Conservation (phyloP, 2,888 invertebrate genomes). For the Gastracanthus pulcherrimus region DNA sequence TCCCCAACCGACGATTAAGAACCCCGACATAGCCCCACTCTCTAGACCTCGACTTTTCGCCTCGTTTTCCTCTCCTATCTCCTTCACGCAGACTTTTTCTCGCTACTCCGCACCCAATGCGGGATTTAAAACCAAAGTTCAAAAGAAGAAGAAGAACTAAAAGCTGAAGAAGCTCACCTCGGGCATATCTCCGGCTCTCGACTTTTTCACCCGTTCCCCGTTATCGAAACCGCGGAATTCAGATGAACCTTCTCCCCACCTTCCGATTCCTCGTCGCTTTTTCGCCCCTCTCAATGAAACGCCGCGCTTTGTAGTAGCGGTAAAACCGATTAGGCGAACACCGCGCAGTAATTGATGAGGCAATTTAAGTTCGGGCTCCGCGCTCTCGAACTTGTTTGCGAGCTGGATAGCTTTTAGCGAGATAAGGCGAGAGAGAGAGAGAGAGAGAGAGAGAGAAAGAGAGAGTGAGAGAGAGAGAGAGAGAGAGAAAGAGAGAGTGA, state of each 20-base stretch:
- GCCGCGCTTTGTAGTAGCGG: background rate
- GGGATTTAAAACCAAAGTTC: constrained; percentile 51
- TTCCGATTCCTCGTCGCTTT: background rate
- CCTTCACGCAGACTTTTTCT: background rate
- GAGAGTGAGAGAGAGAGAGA: no score
- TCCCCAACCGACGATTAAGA: constrained; percentile 2
- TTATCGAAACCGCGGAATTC: constrained; percentile 28
- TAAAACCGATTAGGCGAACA: constrained; percentile 16
- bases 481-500: no score
- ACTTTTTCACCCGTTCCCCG: background rate
- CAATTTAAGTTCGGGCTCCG: constrained; percentile 46
- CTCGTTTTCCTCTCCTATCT: constrained; percentile 16
- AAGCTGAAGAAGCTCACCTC: background rate
- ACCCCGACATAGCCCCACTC: background rate
- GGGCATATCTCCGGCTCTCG: no score
- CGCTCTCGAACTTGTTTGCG: background rate
- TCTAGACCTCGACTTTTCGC: constrained; percentile 16
- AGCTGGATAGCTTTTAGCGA: background rate
- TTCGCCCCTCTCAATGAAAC: background rate
- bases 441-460: background rate
- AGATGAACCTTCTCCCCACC: background rate
- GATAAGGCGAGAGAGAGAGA: background rate
- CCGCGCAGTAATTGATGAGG: constrained; percentile 41
- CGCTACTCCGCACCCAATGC: background rate
- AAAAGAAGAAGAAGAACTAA: background rate